Base-by-base conservation (phyloP, 2,888 invertebrate species). In the Serripes groenlandicus region DNA sequence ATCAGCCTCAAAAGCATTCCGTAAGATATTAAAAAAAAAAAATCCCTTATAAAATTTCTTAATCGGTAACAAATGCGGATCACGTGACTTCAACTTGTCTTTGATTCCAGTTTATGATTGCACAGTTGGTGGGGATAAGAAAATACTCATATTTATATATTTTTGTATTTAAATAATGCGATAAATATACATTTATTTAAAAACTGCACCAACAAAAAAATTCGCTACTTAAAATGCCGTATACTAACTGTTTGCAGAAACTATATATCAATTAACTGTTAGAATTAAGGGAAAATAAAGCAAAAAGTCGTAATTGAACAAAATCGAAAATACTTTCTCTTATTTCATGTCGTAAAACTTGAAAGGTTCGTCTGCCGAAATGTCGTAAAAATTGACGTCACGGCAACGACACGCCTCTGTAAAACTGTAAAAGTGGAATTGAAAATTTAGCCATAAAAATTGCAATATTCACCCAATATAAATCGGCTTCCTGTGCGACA, bases 351-450 rank as follows among this genome's bases (percentile, higher is more conserved):
- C 56, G 56, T 56, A n/a, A 64, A 34, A 64, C n/a, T 15, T 64
- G 4, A 64, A 64, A 34, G 21, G 64, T 34, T 64, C 26, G 34
- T n/a, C 26, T 64, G 64, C 5, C 42, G 23, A 28, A 23, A 66
- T 37, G 66, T 66, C 66, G 66, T 66, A 42, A 66, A 66, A 26
- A 66, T 35, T 66, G 66, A 66, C 66, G 66, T 56, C 54, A 56
- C 35, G 58, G 56, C 58, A 71, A 71, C 71, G 71, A 35, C 71
- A 71, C 71, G 71, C 71, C 71, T 56, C n/a, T 35, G 23, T 26
- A 28, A 62, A 73, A 73, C 73, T 42, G 73, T 73, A 62, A 73
- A 72, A 62, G 35, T 35, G 23, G 34, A 62, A 73, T 73, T 73
- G 73, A 73, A 73, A 69, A 49, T 49, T 28, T 28, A 26, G 23